Base-by-base conservation (phyloP, 2,113 vertebrate genomes). In the Clinocottus analis region DNA sequence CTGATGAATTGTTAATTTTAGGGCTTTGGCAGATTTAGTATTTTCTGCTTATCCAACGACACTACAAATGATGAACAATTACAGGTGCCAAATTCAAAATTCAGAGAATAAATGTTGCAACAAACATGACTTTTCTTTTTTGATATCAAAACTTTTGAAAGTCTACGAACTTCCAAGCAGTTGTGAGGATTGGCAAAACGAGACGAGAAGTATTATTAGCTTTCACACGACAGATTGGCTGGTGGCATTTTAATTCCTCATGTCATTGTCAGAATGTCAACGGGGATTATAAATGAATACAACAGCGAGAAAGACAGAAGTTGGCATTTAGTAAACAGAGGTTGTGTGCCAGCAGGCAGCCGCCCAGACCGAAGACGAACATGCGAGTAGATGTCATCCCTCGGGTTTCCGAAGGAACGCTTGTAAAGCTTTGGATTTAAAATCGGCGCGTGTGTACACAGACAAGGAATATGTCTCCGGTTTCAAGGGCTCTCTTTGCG, bases 251-350 rank as follows among this genome's bases (percentile, higher is more conserved):
- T 19, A 64, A 33, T 53, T 27, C 60, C 47, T 29, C 0, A 6
- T 64, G 72, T 55, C 60, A n/a, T 31, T 55, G 60, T 75, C 8
- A 2, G 23, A 64, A 75, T 64, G 72, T 64, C 72, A 64, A 37
- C 17, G 6, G 33, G 72, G 72, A 75, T 75, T 75, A 64, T 29
- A 75, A 75, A 64, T 17, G 23, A 55, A 64, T 23, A 53, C 60
- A 31, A 75, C 47, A n/a, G 12, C 47, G 10, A 55, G 60, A 49
- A 62, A 53, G 72, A 63, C 45, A 63, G 43, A 74, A 37, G 23
- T 63, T 47, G 33, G 60, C 19, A 27, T 74, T 64, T 55, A 53
- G 43, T 27, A 62, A 62, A 63, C 31, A 14, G 45, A 2, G 43
- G 43, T 3, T 47, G 23, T 29, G 45, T 74, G 72, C 72, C 72